Evolutionary conservation across 2,113 vertebrate species (phyloP), one percentile per base, ranked within the genome.

Genomic region (Atractosteus spatula): DNA sequence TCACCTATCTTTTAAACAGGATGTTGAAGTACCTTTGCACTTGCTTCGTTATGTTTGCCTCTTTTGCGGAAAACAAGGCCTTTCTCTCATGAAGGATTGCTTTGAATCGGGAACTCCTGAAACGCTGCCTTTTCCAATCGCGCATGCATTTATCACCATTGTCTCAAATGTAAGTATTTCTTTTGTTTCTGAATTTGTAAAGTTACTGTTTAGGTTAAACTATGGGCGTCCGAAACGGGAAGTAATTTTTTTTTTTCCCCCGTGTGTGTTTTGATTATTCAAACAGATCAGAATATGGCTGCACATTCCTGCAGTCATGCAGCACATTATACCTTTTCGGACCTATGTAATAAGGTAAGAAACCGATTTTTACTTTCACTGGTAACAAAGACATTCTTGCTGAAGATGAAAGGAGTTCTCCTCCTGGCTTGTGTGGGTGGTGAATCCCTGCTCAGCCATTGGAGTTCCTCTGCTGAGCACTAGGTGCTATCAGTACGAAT

Each of bases 281-380:
- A 51, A 51, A 51, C 89, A 99, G 97, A 98, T 99, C 90, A 93
- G 97, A 86, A 99, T 99, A 93, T 99, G 97, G 97, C 86, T 99
- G 78, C 97, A 99, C 93, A 98, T 99, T 81, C 97, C 97, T 77
- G 97, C 97, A 72, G 97, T 99, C 83, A 99, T 99, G 97, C 97
- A 99, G 89, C 97, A 99, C 85, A 96, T 99, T 88, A 98, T 99
- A 80, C 97, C 97, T 62, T 99, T 99, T 90, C 96, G 97, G 84
- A 96, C 96, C 43, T 96, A 95, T 0, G 97, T 99, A 78, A 99
- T 99, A 89, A 96, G 97, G 97, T 99, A 88, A 89, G 88, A 81
- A 66, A 62, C 41, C n/a, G 3, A n/a, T 41, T 2, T 55, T 56
- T 3, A 13, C 47, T 41, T 55, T 59, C 3, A 51, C 1, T 51